A percentile compares a stretch with the other conserved stretches of the same genome.
Conservation (phyloP, 2,888 invertebrate species). For the Cryptosula pallasiana region DNA sequence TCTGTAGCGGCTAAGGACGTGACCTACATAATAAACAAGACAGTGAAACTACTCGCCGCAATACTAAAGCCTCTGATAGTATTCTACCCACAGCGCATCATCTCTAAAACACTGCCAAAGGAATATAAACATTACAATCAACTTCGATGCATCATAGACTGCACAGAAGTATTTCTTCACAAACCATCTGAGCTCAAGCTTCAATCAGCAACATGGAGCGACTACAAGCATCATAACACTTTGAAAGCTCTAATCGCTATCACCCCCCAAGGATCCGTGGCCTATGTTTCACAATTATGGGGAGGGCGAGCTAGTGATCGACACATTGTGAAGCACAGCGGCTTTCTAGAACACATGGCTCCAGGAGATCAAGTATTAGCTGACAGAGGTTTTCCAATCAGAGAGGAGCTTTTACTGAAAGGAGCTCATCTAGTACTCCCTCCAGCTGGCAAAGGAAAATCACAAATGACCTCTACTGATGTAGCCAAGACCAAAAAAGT, state of each 20-base stretch:
- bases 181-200: constrained; percentile 29
- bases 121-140: constrained; percentile 19
- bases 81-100: no score
- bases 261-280: constrained; percentile 30
- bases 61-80: no score
- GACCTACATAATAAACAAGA: no score
- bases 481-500: constrained; percentile 30
- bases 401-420: constrained; percentile 27
- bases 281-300: constrained; percentile 28
- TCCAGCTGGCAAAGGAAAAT: constrained; percentile 23
- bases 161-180: constrained; percentile 30
- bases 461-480: constrained; percentile 27
- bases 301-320: constrained; percentile 31
- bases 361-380: constrained; percentile 30
- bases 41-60: no score
- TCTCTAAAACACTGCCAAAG: constrained; percentile 3
- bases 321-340: constrained; percentile 29
- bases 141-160: constrained; percentile 26
- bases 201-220: constrained; percentile 30
- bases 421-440: constrained; percentile 28
- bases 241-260: constrained; percentile 30
- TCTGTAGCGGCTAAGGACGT: no score
- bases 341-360: constrained; percentile 29
- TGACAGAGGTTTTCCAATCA: constrained; percentile 32
- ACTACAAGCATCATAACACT: constrained; percentile 34